Evolutionary conservation across 23 tunicate species (phyloP).

Genomic region (Corella eumyota): DNA sequence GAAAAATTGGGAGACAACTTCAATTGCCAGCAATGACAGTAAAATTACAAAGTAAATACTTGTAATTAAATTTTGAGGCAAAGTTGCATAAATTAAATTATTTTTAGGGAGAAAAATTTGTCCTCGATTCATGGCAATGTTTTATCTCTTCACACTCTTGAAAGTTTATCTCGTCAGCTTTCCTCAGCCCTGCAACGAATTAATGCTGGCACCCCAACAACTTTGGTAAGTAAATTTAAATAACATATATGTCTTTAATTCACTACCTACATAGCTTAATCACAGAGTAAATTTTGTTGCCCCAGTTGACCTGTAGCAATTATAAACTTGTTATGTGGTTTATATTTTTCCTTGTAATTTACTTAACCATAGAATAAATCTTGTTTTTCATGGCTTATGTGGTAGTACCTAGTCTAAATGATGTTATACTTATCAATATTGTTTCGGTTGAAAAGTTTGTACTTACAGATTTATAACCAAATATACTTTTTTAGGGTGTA

Average conservation of each 20-base stretch:
- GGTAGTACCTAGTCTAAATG: too few species aligned
- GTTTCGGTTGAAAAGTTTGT: too few species aligned
- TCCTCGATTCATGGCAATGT: conserved; percentile 50
- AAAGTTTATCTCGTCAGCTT: conserved; percentile 48
- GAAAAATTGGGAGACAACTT: conserved; percentile 79
- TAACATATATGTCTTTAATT: background rate
- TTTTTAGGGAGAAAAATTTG: conserved; percentile 5
- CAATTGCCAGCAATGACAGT: conserved; percentile 75
- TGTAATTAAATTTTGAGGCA: background rate
- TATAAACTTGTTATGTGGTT: too few species aligned
- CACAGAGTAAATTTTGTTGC: too few species aligned
- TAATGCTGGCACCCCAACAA: conserved; percentile 81
- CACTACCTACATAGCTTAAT: too few species aligned
- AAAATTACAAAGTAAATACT: conserved; percentile 12
- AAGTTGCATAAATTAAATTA: background rate
- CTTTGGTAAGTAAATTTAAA: conserved; percentile 38
- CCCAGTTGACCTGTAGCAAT: too few species aligned
- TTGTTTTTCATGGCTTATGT: too few species aligned
- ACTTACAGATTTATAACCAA: too few species aligned
- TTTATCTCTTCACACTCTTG: conserved; percentile 29
- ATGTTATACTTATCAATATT: too few species aligned
- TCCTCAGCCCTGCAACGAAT: conserved; percentile 44
- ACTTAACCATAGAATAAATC: too few species aligned
- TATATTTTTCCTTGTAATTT: too few species aligned
- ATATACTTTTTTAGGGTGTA: conserved; percentile 74